Base-by-base conservation (phyloP, 92 coral and sea anemone species). In the Epizoanthus fatuus region DNA sequence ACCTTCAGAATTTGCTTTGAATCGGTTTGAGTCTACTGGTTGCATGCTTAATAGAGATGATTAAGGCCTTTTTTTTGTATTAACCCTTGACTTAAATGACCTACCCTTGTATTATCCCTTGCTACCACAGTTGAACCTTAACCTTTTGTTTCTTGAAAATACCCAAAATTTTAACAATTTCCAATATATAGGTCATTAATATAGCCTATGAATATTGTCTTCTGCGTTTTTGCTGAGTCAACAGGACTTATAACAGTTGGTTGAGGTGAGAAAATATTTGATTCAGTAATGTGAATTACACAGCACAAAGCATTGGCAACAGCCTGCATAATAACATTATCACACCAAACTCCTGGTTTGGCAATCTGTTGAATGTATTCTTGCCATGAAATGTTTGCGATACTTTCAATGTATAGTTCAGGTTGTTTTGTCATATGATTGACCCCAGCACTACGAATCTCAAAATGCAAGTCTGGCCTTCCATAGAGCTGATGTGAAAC, bases 401-500 rank as follows among this genome's bases (percentile, higher is more conserved):
- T 72, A 76, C 85, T 80, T 57, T 87, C 91, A 81, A 80, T 87
- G 80, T 87, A 80, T 57, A 56, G 79, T 63, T 87, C 75, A 38
- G 91, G 86, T 80, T 87, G 22, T 56, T 32, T 65, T 51, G 63
- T 53, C 65, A 88, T 81, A 64, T 88, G 87, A 81, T 39, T 82
- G 45, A 88, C 79, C 53, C 87, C 72, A 42, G 87, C 72, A 62
- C 63, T 81, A 72, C 91, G 69, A 73, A 88, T 39, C 73, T 88
- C 84, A 58, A 81, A 66, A 81, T 80, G 83, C 3, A 55, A 66
- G 79, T 87, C 91, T 87, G 86, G 81, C 42, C 58, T 72, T 65
- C 83, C 87, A 60, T 70, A 87, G 12, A 87, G 82, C 57, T 87
- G 91, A 76, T 59, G 91, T 81, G 91, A 88, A 73, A 88, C 91